Percentiles rank a stretch among this genome's conserved stretches.
phyloP scores from a whole-genome alignment of 64 coral and sea anemone genomes.

The Dendrophyllia cribrosa region DNA sequence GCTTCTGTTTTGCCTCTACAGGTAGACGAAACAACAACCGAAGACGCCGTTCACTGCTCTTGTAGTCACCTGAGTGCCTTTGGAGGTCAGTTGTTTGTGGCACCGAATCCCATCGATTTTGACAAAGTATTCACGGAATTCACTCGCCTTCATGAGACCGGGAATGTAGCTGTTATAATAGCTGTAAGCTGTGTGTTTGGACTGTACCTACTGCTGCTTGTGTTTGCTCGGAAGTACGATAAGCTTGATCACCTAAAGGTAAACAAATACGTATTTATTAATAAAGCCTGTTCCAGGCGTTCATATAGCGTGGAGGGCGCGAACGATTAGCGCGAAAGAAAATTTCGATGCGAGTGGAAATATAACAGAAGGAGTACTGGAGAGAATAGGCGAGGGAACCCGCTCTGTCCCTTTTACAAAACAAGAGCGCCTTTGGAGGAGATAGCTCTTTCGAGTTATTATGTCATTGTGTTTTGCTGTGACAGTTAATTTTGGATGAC shows the following conservation, averaged over 20 bases:
- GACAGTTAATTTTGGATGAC: no score
- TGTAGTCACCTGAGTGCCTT: slow-evolving; percentile 59
- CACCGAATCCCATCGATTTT: slow-evolving; percentile 35
- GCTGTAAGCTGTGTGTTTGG: slow-evolving; percentile 27
- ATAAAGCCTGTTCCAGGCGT: no score
- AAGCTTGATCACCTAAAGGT: slow-evolving; percentile 47
- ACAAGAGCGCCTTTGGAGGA: no score
- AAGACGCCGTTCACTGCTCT: not conserved
- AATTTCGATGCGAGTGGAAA: no score
- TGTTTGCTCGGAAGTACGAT: slow-evolving; percentile 47
- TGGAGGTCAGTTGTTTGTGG: slow-evolving; percentile 46
- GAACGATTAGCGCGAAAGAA: no score
- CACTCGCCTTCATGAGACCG: slow-evolving; percentile 26
- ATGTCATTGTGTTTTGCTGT: no score
- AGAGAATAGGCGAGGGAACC: no score
- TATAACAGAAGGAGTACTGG: no score
- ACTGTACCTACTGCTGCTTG: not conserved
- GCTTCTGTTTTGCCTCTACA: not conserved
- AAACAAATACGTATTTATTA: not conserved
- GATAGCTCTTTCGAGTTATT: no score
- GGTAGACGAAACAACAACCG: not conserved
- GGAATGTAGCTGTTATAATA: slow-evolving; percentile 45
- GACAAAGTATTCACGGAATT: slow-evolving; percentile 48
- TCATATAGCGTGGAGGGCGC: no score
- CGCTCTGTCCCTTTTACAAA: no score